Evolutionary conservation across 2,888 invertebrate species (phyloP).

Genomic region (Drosophila ezoana): DNA sequence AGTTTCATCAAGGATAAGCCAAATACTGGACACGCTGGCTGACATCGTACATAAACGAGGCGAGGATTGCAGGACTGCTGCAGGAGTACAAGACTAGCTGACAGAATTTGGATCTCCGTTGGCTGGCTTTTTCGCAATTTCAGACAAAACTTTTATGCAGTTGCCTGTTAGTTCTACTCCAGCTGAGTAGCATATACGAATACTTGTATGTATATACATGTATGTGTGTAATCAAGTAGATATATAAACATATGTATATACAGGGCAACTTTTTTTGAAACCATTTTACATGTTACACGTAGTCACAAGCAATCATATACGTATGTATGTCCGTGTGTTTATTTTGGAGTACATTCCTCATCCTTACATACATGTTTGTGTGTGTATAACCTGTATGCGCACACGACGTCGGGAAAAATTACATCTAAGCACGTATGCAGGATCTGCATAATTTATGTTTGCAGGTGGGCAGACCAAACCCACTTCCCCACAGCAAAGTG

Average conservation of each 20-base stretch:
- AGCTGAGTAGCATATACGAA: slow-evolving; percentile 10
- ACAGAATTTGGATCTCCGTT: slow-evolving; percentile 21
- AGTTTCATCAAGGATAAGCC: slow-evolving; percentile 82
- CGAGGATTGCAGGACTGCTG: slow-evolving; percentile 23
- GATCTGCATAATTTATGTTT: slow-evolving; percentile 83
- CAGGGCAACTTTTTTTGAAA: slow-evolving; percentile 25
- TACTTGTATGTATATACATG: neutral
- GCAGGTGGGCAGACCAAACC: slow-evolving; percentile 45
- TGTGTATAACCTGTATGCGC: slow-evolving; percentile 64
- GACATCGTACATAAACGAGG: slow-evolving; percentile 65
- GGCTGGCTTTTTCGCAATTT: slow-evolving; percentile 63
- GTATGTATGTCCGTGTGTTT: slow-evolving; percentile 5
- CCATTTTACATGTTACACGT: slow-evolving; percentile 47
- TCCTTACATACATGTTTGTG: slow-evolving; percentile 7
- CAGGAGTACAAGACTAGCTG: neutral
- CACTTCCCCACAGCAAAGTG: slow-evolving; percentile 13
- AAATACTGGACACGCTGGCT: slow-evolving; percentile 70
- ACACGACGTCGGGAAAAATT: slow-evolving; percentile 68
- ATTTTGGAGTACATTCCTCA: slow-evolving; percentile 9
- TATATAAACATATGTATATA: slow-evolving; percentile 32
- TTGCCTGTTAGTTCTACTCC: slow-evolving; percentile 40
- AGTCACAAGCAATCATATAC: slow-evolving; percentile 18
- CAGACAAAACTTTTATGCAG: slow-evolving; percentile 73
- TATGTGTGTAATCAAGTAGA: neutral
- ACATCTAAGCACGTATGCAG: slow-evolving; percentile 82